These are phyloP conservation scores for Pararge aegeria DNA, from an alignment of 1,140 invertebrate species.

Conservation along the genomic window DNA sequence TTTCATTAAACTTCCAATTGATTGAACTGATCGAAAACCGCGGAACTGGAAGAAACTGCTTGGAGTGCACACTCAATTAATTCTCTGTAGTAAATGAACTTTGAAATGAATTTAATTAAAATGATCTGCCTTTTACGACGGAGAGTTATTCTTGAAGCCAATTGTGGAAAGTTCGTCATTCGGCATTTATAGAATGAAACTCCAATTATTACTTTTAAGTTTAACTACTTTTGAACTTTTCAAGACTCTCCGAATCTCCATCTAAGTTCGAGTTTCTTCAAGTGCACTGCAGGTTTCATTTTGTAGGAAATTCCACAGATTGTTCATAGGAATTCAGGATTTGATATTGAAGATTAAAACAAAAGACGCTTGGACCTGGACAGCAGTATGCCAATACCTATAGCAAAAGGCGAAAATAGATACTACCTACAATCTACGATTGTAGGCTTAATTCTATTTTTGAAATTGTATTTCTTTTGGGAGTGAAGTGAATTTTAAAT, in stretches of 20 bases:
- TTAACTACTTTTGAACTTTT: conserved; percentile 23
- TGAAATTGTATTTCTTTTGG: no score
- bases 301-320: conserved; percentile 4
- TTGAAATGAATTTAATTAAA: conserved; percentile 55
- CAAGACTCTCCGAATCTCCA: conserved; percentile 1
- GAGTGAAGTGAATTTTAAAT: no score
- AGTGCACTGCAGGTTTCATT: conserved; percentile 8
- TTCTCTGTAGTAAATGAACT: conserved; percentile 33
- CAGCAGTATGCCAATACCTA: no score
- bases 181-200: conserved; percentile 17
- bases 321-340: background rate
- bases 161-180: conserved; percentile 44
- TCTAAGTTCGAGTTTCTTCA: conserved; percentile 15
- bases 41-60: conserved; percentile 1
- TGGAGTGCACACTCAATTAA: conserved; percentile 25
- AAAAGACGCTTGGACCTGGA: background rate
- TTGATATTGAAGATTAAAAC: background rate
- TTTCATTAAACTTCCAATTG: background rate
- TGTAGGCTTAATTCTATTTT: no score
- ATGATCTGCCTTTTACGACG: conserved; percentile 35
- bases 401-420: no score
- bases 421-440: no score
- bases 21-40: background rate
- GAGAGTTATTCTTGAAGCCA: conserved; percentile 51
- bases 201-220: conserved; percentile 28